Conservation (phyloP, 2,113 vertebrate species). For the Dicaeum eximium region DNA sequence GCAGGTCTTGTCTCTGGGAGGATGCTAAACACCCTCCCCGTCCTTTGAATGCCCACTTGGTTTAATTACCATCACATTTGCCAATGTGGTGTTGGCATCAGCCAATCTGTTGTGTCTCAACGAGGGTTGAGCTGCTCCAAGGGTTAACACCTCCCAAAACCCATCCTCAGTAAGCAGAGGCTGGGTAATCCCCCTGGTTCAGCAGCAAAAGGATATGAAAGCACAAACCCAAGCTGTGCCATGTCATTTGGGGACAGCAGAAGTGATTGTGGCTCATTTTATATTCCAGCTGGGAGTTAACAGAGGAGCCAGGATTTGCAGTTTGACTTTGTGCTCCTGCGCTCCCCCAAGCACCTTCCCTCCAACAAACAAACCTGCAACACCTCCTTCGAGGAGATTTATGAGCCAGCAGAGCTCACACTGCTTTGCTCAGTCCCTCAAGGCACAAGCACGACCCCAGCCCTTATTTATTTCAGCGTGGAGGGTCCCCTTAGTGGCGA, state of each 20-base stretch:
- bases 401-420: background rate
- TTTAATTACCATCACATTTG: background rate
- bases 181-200: background rate
- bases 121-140: background rate
- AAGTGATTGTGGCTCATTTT: background rate
- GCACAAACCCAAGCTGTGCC: background rate
- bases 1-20: background rate
- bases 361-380: background rate
- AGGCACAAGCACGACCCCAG: background rate
- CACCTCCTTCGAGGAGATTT: background rate
- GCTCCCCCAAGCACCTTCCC: background rate
- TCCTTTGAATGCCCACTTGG: background rate
- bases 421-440: accelerated
- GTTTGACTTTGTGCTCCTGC: background rate
- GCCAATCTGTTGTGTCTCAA: background rate
- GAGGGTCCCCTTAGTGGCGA: background rate
- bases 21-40: background rate
- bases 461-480: accelerated
- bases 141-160: background rate
- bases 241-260: background rate
- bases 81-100: background rate
- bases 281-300: background rate
- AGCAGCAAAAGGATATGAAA: background rate
- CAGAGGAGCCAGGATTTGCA: background rate
- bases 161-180: background rate